These are phyloP conservation scores for Eulemur rufifrons DNA, from an alignment of 2,113 vertebrate species.

Conservation along the genomic window DNA sequence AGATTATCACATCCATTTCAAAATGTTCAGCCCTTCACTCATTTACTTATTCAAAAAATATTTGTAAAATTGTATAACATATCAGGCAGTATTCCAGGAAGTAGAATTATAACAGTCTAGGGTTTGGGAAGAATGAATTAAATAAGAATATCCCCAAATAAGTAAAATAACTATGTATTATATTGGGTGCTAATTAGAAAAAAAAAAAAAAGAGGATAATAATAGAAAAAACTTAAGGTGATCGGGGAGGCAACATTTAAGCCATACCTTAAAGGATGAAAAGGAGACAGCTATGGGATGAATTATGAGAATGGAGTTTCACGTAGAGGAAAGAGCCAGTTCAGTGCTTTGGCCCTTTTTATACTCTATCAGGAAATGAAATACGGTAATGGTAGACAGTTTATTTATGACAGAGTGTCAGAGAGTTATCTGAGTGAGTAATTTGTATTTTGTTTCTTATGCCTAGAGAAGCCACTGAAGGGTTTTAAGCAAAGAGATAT, in stretches of 20 bases:
- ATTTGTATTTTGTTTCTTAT: background rate
- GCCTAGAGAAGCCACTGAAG: background rate
- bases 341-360: background rate
- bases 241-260: background rate
- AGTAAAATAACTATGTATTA: background rate
- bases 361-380: background rate
- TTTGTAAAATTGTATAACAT: background rate
- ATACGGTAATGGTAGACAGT: background rate
- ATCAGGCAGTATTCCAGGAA: background rate
- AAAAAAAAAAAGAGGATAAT: background rate
- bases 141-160: background rate
- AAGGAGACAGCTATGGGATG: background rate
- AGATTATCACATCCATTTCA: background rate
- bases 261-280: background rate
- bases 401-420: background rate
- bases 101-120: background rate
- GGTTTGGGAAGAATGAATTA: background rate
- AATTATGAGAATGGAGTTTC: background rate
- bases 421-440: background rate
- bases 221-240: background rate
- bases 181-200: background rate
- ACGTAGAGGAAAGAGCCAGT: background rate
- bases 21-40: background rate
- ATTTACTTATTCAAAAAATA: background rate
- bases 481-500: background rate